These are phyloP conservation scores for Anniella stebbinsi DNA, from an alignment of 2,797 vertebrate species.

Conservation along the genomic window DNA sequence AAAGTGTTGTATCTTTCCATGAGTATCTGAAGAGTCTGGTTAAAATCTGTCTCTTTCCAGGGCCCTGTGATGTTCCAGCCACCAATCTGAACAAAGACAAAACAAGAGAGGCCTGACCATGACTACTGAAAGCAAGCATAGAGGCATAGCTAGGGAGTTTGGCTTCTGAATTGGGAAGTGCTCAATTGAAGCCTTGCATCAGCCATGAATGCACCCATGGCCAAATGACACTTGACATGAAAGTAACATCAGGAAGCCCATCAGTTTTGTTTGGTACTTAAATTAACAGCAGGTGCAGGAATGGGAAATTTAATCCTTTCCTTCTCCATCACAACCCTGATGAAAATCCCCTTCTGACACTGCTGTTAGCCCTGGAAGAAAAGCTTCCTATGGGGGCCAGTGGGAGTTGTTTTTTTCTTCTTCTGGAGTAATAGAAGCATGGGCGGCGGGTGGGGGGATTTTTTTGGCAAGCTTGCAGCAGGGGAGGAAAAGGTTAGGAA, in stretches of 20 bases:
- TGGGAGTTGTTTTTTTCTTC: background rate
- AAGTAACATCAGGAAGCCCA: background rate
- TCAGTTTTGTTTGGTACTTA: background rate
- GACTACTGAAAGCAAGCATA: background rate
- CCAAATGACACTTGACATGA: too few relatives aligned
- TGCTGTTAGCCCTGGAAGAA: background rate
- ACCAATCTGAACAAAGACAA: constrained; percentile 81
- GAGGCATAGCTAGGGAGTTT: background rate
- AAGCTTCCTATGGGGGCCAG: background rate
- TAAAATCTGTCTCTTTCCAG: constrained; percentile 86
- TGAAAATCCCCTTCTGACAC: background rate
- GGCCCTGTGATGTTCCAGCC: constrained; percentile 85
- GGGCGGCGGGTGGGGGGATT: too few relatives aligned
- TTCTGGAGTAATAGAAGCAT: background rate
- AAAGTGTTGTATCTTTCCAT: constrained; percentile 91
- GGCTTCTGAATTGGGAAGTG: background rate
- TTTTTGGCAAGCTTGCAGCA: background rate
- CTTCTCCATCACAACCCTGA: background rate
- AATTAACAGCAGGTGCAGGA: background rate
- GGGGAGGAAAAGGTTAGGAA: background rate
- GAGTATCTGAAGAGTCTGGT: constrained; percentile 86
- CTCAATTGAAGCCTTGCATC: background rate
- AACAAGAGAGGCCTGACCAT: background rate
- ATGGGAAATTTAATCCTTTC: background rate
- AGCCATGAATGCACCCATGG: background rate